phyloP scores from a whole-genome alignment of 2,113 vertebrate genomes.

The Chlamydotis undulata region DNA sequence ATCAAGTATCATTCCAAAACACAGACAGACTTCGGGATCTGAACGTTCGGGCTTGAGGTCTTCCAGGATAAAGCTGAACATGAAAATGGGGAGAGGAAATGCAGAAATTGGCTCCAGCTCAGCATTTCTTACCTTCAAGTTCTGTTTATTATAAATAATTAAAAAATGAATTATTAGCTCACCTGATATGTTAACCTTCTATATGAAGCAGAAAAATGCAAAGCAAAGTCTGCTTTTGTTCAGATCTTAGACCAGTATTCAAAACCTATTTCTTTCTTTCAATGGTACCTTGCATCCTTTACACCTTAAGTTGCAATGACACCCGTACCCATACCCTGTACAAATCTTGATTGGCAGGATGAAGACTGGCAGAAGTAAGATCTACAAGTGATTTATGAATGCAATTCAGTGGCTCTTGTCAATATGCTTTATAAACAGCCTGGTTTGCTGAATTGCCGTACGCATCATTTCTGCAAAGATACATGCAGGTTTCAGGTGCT shows the following conservation, averaged over 20 bases:
- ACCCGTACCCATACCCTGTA: background rate
- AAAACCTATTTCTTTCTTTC: background rate
- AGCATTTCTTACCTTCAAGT: background rate
- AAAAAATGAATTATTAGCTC: background rate
- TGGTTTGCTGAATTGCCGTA: background rate
- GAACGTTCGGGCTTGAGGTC: background rate
- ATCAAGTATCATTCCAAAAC: slow-evolving; percentile 58
- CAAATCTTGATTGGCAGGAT: background rate
- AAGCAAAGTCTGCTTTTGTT: background rate
- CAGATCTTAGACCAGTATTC: background rate
- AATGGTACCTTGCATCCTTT: background rate
- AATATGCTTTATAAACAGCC: slow-evolving; percentile 15
- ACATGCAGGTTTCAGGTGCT: background rate
- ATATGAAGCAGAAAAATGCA: background rate
- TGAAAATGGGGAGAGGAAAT: background rate
- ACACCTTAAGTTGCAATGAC: background rate
- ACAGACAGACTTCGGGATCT: background rate
- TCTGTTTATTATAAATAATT: background rate
- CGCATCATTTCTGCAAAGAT: background rate
- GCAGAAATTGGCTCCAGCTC: background rate
- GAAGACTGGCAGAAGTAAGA: background rate
- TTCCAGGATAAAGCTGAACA: background rate
- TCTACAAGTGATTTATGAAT: background rate
- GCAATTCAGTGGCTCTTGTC: background rate
- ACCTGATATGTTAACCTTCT: background rate